These are phyloP conservation scores for Colistium nudipinnis DNA, from an alignment of 2,113 vertebrate species.

Conservation along the genomic window DNA sequence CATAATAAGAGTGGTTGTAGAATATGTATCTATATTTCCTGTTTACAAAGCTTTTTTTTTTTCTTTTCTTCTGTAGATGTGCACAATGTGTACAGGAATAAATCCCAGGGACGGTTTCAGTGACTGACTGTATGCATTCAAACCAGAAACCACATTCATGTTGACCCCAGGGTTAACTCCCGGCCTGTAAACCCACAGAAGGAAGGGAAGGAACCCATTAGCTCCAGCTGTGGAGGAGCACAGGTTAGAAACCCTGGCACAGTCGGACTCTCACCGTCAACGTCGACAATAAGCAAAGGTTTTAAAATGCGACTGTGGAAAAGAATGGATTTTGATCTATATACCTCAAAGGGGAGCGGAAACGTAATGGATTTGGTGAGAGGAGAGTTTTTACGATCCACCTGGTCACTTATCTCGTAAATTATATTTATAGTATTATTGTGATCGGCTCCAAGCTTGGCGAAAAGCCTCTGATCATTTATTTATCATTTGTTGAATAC, in stretches of 20 bases:
- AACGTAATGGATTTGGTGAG: too few relatives aligned
- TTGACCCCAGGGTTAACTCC: slow-evolving; percentile 36
- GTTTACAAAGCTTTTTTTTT: background rate
- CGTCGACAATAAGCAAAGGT: too few relatives aligned
- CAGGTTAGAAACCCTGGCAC: slow-evolving; percentile 20
- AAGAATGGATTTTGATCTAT: too few relatives aligned
- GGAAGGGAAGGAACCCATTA: slow-evolving; percentile 31
- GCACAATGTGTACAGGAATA: background rate
- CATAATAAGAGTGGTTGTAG: too few relatives aligned
- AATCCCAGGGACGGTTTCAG: slow-evolving; percentile 14
- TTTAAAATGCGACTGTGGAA: too few relatives aligned
- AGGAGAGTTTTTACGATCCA: too few relatives aligned
- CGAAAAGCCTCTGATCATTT: too few relatives aligned
- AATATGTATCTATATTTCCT: background rate
- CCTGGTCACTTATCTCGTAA: too few relatives aligned
- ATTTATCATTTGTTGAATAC: too few relatives aligned
- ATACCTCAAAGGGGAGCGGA: too few relatives aligned
- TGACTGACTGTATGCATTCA: slow-evolving; percentile 9
- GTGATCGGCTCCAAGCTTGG: background rate
- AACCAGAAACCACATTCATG: slow-evolving; percentile 27
- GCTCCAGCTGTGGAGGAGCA: slow-evolving; percentile 32
- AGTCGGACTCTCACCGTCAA: background rate
- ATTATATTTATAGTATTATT: too few relatives aligned
- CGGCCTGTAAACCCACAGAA: slow-evolving; percentile 31
- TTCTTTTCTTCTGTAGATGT: background rate